Conservation (phyloP, 2,113 vertebrate genomes). For the Synodontis membranacea region DNA sequence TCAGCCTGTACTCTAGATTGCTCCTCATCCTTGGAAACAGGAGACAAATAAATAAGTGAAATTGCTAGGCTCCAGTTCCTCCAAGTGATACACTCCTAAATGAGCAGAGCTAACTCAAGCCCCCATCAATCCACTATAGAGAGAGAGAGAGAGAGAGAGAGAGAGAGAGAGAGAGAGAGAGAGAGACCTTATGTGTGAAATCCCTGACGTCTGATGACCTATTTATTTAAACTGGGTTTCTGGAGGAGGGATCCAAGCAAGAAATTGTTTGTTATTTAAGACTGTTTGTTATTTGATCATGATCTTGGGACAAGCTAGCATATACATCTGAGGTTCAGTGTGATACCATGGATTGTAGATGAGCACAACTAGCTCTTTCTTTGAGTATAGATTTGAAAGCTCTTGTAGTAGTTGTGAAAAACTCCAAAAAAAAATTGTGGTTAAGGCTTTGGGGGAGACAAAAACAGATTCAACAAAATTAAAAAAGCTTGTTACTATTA, state of each 20-base stretch:
- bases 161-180: not conserved
- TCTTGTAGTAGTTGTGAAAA: slow-evolving; percentile 12
- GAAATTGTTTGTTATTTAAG: slow-evolving; percentile 31
- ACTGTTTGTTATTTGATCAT: slow-evolving; percentile 17
- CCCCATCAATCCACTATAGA: not conserved
- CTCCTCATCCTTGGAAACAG: not conserved
- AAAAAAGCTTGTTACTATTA: too few species aligned
- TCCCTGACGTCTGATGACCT: not conserved
- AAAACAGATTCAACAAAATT: slow-evolving; percentile 7
- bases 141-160: not conserved
- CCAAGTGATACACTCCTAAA: slow-evolving; percentile 11
- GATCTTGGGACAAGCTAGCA: slow-evolving; percentile 2
- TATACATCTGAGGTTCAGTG: not conserved
- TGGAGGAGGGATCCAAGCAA: slow-evolving; percentile 3
- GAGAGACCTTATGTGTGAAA: slow-evolving; percentile 7
- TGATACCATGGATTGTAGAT: not conserved
- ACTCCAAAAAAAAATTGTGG: not conserved
- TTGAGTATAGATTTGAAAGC: not conserved
- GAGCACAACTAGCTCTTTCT: not conserved
- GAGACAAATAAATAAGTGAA: slow-evolving; percentile 16
- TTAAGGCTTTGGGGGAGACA: not conserved
- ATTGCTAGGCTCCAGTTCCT: not conserved
- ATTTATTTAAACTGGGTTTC: slow-evolving; percentile 25
- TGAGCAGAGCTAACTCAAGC: not conserved
- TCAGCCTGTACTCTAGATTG: not conserved